A percentile compares a stretch with the other conserved stretches of the same genome.
These are phyloP conservation scores for Mesocentrotus franciscanus DNA, from an alignment of 53 echinoderm and acorn worm species.

Conservation along the genomic window DNA sequence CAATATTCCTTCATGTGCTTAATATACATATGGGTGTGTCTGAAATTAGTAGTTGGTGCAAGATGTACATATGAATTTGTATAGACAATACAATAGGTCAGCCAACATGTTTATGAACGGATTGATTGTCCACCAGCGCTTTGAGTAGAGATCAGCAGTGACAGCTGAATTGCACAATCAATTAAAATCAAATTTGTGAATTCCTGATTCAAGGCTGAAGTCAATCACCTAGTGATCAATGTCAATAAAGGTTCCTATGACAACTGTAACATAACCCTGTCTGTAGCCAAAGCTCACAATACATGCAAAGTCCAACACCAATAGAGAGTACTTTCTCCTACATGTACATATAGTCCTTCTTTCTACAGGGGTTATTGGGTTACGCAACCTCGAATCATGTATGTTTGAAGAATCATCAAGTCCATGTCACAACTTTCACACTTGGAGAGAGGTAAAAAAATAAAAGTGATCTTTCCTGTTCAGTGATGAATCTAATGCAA, in stretches of 20 bases:
- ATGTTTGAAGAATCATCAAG: background rate
- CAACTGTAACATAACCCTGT: background rate
- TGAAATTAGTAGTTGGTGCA: background rate
- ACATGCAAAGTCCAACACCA: background rate
- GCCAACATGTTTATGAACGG: background rate
- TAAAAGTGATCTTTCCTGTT: background rate
- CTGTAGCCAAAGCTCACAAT: background rate
- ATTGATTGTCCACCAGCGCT: background rate
- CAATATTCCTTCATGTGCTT: background rate
- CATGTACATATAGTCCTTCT: background rate
- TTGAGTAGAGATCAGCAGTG: background rate
- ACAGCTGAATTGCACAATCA: conserved; percentile 6
- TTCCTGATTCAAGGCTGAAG: background rate
- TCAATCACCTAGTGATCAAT: background rate
- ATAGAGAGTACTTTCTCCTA: background rate
- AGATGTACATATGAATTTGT: background rate
- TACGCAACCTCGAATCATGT: background rate
- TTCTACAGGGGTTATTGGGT: background rate
- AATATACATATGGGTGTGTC: no score
- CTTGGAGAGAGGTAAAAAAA: background rate
- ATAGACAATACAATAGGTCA: background rate
- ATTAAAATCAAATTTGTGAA: conserved; percentile 22
- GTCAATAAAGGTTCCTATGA: background rate
- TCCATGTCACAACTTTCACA: background rate
- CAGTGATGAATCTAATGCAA: background rate